These are phyloP conservation scores for Tromatobia lineatoria DNA, from an alignment of 2,888 invertebrate species.

Conservation along the genomic window DNA sequence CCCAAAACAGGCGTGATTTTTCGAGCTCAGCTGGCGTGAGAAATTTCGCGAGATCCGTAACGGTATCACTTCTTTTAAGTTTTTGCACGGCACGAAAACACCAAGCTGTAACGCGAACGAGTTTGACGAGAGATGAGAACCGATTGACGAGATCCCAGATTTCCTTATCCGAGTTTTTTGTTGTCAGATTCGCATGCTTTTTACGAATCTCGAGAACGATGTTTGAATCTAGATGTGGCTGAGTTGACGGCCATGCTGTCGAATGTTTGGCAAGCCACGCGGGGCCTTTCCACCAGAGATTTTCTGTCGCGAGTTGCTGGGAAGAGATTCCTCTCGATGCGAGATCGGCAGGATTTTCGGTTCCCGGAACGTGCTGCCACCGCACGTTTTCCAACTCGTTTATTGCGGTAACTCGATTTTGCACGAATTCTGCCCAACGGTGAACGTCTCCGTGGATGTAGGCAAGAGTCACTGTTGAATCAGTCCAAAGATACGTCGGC, in stretches of 20 bases:
- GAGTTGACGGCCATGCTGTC: not conserved
- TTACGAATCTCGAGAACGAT: too few species aligned
- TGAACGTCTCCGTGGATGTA: slow-evolving; percentile 51
- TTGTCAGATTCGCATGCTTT: too few species aligned
- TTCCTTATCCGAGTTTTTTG: too few species aligned
- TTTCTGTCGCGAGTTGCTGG: not conserved
- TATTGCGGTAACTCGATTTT: too few species aligned
- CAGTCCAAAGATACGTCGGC: not conserved
- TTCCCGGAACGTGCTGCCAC: not conserved
- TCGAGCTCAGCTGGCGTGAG: not conserved
- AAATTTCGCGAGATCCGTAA: too few species aligned
- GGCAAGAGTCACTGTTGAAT: not conserved
- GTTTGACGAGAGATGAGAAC: not conserved
- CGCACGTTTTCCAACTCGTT: slow-evolving; percentile 74
- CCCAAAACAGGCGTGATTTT: not conserved
- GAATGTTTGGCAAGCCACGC: slow-evolving; percentile 8
- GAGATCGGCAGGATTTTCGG: not conserved
- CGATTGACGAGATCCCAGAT: not conserved
- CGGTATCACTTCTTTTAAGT: not conserved
- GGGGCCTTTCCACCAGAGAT: slow-evolving; percentile 1
- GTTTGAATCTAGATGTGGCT: not conserved
- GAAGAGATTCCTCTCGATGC: slow-evolving; percentile 8
- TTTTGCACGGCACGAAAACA: not conserved
- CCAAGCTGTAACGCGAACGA: not conserved
- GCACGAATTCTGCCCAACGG: too few species aligned